These are phyloP conservation scores for Pedionomus torquatus DNA, from an alignment of 2,113 vertebrate genomes.

Conservation along the genomic window DNA sequence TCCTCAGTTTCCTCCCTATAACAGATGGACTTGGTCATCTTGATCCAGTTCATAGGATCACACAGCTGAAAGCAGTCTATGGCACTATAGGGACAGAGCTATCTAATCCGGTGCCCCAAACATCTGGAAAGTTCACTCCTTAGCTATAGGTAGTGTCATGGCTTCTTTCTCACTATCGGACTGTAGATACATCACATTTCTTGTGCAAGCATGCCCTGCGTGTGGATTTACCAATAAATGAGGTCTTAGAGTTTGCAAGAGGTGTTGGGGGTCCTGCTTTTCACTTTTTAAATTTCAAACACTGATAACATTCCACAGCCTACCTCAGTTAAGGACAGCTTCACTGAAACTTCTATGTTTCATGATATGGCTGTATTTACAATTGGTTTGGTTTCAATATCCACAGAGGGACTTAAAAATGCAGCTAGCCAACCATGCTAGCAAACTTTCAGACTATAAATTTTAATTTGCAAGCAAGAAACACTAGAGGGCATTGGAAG, in stretches of 20 bases:
- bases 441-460: not conserved
- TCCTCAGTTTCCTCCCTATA: not conserved
- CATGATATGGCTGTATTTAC: not conserved
- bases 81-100: not conserved
- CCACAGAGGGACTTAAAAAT: not conserved
- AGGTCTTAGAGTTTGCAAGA: not conserved
- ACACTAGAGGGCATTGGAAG: constrained; percentile 77
- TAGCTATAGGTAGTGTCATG: not conserved
- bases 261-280: not conserved
- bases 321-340: not conserved
- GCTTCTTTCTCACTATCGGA: not conserved
- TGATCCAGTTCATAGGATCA: not conserved
- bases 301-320: not conserved
- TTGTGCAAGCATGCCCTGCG: not conserved
- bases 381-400: not conserved
- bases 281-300: not conserved
- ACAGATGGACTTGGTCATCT: not conserved
- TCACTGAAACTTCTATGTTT: not conserved
- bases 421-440: not conserved
- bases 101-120: not conserved
- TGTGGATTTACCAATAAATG: not conserved
- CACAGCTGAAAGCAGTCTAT: not conserved
- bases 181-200: not conserved
- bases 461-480: constrained; percentile 49
- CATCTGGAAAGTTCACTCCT: not conserved